Evolutionary conservation across 2,797 vertebrate species (phyloP), one percentile per base, ranked within the genome.

Genomic region (Chiroxiphia lanceolata): DNA sequence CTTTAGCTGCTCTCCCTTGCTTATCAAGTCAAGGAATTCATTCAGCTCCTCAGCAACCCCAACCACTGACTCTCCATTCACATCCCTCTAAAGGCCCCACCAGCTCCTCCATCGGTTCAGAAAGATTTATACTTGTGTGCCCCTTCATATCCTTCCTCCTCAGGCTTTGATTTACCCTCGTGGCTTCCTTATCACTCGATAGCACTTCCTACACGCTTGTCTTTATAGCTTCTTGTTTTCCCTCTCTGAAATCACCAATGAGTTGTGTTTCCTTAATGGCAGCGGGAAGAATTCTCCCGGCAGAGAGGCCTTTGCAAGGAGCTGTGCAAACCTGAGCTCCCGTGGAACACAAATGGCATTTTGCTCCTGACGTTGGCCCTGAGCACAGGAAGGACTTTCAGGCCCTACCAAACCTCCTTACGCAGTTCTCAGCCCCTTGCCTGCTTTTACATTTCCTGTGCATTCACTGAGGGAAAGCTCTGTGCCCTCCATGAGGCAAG

Each of bases 111-210:
- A 67, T 47, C 18, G 2, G 19, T 53, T 91, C 54, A 78, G 90
- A 90, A 80, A 95, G 95, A 96, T 96, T 96, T 95, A 96, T 89
- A 54, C 17, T 65, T 50, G 19, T 8, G 25, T 95, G 88, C 88
- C 81, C 88, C 90, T 78, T 80, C 89, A 54, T 25, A 57, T 89
- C 96, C 92, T 96, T 95, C 96, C 92, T 96, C 95, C 79, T 78
- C 27, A 21, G 64, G 77, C 91, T 92, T 83, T 95, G 93, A 95
- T 96, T 96, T 96, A 96, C 95, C 95, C 85, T 25, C 67, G 59
- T 59, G 83, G 86, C 69, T 94, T 92, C 90, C 96, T 95, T 94
- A 93, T 95, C 92, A 45, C 89, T 87, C 86, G 48, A 0, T 42
- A 92, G 81, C 92, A 87, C 86, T 95, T 97, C 93, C 94, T 93